Evolutionary conservation across 2,888 invertebrate species (phyloP).

Genomic region (Drosophila colorata): DNA sequence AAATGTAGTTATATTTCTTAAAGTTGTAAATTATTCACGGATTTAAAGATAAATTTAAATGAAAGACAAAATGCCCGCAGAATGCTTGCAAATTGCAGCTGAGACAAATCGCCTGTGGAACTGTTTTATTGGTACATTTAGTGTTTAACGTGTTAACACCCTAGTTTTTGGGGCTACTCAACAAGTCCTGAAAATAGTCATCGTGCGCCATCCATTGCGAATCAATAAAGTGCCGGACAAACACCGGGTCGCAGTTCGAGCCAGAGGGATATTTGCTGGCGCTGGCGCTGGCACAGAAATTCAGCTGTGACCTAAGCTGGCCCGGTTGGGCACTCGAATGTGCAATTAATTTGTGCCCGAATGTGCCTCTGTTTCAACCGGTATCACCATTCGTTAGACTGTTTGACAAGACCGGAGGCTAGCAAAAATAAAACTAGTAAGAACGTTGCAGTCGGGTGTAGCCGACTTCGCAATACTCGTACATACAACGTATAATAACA

Average conservation of each 20-base stretch:
- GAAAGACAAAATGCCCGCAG: background rate
- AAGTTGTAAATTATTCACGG: background rate
- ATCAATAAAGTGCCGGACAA: conserved; percentile 46
- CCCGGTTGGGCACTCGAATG: conserved; percentile 28
- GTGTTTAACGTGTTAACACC: background rate
- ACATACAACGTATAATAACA: no score
- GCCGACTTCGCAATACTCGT: no score
- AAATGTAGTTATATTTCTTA: no score
- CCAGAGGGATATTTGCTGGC: conserved; percentile 9
- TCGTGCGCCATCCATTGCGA: conserved; percentile 9
- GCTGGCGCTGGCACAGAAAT: background rate
- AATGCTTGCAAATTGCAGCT: background rate
- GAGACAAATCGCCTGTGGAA: conserved; percentile 1
- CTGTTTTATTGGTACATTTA: conserved; percentile 5
- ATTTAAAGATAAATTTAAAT: background rate
- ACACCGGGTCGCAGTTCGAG: conserved; percentile 30
- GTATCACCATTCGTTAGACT: conserved; percentile 40
- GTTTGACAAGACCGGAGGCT: conserved; percentile 39
- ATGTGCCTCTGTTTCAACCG: conserved; percentile 14
- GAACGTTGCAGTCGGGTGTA: no score
- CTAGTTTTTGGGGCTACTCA: background rate
- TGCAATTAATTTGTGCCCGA: conserved; percentile 40
- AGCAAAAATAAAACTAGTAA: background rate
- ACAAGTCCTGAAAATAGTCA: conserved; percentile 2
- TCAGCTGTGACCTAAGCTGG: conserved; percentile 4